Conservation (phyloP, 2,797 vertebrate genomes). For the Cryptoblepharus egeriae region DNA sequence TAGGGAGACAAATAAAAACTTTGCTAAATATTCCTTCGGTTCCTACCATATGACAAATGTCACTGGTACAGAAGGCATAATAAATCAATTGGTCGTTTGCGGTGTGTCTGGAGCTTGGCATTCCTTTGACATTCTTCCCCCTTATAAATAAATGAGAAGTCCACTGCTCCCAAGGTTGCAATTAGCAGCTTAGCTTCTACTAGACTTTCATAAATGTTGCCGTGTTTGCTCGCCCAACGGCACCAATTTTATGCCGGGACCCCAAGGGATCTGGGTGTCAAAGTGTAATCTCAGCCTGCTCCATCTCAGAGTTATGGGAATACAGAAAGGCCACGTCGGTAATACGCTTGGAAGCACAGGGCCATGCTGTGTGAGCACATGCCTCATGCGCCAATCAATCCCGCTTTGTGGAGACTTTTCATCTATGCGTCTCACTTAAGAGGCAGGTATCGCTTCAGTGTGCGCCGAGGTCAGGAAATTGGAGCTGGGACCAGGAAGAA, state of each 20-base stretch:
- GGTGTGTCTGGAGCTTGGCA: conserved; percentile 9
- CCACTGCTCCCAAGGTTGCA: background rate
- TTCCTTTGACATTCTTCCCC: conserved; percentile 36
- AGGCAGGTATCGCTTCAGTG: background rate
- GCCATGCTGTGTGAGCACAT: background rate
- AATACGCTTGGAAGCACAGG: background rate
- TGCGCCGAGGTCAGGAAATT: conserved; percentile 16
- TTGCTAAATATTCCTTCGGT: conserved; percentile 52
- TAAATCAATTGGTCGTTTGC: conserved; percentile 51
- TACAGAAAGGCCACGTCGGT: conserved; percentile 12
- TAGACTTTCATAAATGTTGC: conserved; percentile 23
- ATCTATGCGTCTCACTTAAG: conserved; percentile 10
- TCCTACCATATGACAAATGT: conserved; percentile 59
- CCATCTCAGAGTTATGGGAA: background rate
- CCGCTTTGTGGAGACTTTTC: background rate
- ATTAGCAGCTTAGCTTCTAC: conserved; percentile 12
- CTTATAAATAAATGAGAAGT: conserved; percentile 44
- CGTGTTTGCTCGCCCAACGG: conserved; percentile 25
- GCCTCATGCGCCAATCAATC: background rate
- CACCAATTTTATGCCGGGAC: background rate
- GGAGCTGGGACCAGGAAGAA: background rate
- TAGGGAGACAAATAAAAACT: conserved; percentile 55
- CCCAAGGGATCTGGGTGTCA: conserved; percentile 9
- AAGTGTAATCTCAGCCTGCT: conserved; percentile 4
- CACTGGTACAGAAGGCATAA: conserved; percentile 46